Evolutionary conservation across 2,797 vertebrate genomes (phyloP).

Genomic region (Macropus fuliginosus): DNA sequence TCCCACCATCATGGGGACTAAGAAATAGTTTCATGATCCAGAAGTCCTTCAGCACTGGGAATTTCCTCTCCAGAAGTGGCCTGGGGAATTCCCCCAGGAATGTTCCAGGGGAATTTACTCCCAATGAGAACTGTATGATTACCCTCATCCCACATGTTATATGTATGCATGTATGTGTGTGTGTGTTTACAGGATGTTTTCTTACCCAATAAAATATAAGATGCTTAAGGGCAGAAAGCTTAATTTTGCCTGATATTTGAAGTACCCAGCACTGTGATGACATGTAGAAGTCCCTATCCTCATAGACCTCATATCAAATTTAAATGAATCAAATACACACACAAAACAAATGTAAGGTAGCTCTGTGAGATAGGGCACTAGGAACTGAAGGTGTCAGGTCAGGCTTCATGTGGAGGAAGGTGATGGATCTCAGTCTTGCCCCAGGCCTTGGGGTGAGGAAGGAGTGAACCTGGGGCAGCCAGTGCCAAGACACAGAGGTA

Average conservation of each 20-base stretch:
- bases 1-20: neutral
- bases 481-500: neutral
- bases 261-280: neutral
- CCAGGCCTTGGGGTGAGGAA: neutral
- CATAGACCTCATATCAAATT: neutral
- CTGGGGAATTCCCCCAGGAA: neutral
- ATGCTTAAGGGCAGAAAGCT: neutral
- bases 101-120: neutral
- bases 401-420: neutral
- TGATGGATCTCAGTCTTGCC: neutral
- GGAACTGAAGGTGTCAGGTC: neutral
- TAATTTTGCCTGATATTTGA: neutral
- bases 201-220: neutral
- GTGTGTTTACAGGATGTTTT: neutral
- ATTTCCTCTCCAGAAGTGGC: neutral
- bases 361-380: neutral
- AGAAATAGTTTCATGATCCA: neutral
- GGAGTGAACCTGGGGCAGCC: neutral
- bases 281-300: neutral
- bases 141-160: neutral
- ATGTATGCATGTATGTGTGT: too few species aligned
- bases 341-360: neutral
- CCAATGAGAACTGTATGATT: neutral
- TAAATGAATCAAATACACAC: neutral
- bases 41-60: neutral